These are phyloP conservation scores for Bradypus variegatus DNA, from an alignment of 2,797 vertebrate species.

Conservation along the genomic window DNA sequence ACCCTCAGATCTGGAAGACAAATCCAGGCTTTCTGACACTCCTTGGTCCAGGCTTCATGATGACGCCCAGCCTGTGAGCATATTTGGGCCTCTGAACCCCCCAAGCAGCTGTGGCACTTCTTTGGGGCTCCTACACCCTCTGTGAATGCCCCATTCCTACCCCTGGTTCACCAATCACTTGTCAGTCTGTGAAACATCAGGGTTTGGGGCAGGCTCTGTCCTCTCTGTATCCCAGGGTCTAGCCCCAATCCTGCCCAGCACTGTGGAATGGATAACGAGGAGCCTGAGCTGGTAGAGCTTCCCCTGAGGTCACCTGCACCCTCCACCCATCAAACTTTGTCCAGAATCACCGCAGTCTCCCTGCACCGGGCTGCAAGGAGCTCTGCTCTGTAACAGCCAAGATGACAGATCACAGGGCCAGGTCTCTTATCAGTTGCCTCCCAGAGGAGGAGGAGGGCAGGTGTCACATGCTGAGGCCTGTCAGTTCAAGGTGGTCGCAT, in stretches of 20 bases:
- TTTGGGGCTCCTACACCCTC: background rate
- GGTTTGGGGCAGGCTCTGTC: background rate
- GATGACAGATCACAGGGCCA: background rate
- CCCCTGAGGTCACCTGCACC: background rate
- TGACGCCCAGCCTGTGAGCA: background rate
- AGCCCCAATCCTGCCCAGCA: background rate
- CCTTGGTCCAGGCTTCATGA: background rate
- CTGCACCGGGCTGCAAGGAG: accelerated
- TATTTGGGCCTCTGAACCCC: background rate
- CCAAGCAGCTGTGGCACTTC: background rate
- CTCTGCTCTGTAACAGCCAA: background rate
- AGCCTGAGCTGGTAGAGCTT: background rate
- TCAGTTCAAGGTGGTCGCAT: background rate
- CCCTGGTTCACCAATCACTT: background rate
- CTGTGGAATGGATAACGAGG: background rate
- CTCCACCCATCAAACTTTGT: background rate
- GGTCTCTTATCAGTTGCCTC: background rate
- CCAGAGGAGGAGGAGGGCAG: background rate
- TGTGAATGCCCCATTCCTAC: background rate
- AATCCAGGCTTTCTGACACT: background rate
- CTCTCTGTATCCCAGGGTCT: background rate
- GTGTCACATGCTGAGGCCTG: accelerated
- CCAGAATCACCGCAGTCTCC: background rate
- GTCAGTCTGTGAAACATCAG: background rate
- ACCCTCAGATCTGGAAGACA: background rate